Evolutionary conservation across 53 echinoderm and acorn worm species (phyloP).

Genomic region (Pentamera pediparva): DNA sequence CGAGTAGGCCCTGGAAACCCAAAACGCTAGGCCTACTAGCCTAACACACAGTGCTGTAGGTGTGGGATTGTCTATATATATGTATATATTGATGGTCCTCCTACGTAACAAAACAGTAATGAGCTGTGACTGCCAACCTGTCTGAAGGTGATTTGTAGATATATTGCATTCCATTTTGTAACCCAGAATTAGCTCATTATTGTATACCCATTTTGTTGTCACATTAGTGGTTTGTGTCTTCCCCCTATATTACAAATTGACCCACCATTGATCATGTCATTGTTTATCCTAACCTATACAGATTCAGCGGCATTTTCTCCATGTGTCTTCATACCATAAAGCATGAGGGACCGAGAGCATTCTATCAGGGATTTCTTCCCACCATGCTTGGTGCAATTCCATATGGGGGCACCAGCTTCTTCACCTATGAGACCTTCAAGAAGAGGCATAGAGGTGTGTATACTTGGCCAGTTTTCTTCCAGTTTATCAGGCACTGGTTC

Average conservation of each 20-base stretch:
- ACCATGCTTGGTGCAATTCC: conserved; percentile 97
- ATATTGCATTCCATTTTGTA: too few species aligned
- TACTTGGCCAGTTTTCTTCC: not conserved
- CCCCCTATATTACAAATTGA: not conserved
- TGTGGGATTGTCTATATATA: too few species aligned
- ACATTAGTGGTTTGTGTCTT: not conserved
- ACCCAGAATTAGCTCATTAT: too few species aligned
- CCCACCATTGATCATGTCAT: not conserved
- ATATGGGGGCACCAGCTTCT: conserved; percentile 96
- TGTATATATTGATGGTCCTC: too few species aligned
- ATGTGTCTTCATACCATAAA: conserved; percentile 60
- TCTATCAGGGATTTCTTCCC: conserved; percentile 89
- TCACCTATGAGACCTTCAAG: conserved; percentile 93
- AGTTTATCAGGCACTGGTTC: not conserved
- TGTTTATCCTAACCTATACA: not conserved
- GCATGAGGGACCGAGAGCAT: conserved; percentile 58
- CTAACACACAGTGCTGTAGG: too few species aligned
- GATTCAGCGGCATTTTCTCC: conserved; percentile 59
- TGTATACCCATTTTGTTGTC: too few species aligned
- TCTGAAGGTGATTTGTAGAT: too few species aligned
- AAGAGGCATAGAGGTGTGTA: conserved; percentile 76
- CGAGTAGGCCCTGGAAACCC: too few species aligned
- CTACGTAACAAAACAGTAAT: too few species aligned
- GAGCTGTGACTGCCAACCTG: too few species aligned
- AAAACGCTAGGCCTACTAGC: too few species aligned